Percentiles rank a stretch among this genome's conserved stretches.
These are phyloP conservation scores for Habroteleia sp. DNA, from an alignment of 2,888 invertebrate species.

Conservation along the genomic window DNA sequence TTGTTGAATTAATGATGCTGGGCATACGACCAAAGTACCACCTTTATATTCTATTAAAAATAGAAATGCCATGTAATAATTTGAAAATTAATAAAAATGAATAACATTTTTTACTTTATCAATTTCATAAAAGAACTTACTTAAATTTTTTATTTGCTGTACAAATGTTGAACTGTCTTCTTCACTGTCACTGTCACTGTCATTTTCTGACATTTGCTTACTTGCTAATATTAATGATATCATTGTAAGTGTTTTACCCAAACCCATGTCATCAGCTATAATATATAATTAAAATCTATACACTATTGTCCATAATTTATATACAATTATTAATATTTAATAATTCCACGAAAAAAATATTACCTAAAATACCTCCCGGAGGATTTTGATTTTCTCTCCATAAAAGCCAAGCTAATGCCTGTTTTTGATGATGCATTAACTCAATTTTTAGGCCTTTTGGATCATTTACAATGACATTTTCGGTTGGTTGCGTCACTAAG, in stretches of 20 bases:
- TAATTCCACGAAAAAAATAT: neutral
- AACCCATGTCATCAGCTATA: constrained; percentile 89
- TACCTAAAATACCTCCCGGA: constrained; percentile 92
- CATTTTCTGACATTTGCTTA: constrained; percentile 75
- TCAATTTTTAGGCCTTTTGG: constrained; percentile 85
- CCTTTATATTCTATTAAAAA: constrained; percentile 80
- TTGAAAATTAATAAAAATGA: too few species aligned
- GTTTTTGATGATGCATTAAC: constrained; percentile 92
- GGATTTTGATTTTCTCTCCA: constrained; percentile 95
- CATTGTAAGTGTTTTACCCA: constrained; percentile 92
- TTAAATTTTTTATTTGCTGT: constrained; percentile 15
- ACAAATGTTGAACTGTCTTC: constrained; percentile 2
- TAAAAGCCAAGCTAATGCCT: constrained; percentile 92
- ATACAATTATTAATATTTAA: neutral
- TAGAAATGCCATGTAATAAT: too few species aligned
- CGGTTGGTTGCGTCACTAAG: constrained; percentile 85
- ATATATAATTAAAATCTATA: neutral
- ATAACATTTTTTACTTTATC: too few species aligned
- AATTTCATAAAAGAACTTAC: constrained; percentile 51
- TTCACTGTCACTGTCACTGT: constrained; percentile 32
- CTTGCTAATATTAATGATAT: constrained; percentile 85
- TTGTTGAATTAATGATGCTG: constrained; percentile 94
- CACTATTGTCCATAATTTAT: too few species aligned
- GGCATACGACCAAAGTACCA: constrained; percentile 94
- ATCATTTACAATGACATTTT: constrained; percentile 82